Conservation (phyloP, 2,113 vertebrate species). For the Cryptoleucopteryx plumbea region DNA sequence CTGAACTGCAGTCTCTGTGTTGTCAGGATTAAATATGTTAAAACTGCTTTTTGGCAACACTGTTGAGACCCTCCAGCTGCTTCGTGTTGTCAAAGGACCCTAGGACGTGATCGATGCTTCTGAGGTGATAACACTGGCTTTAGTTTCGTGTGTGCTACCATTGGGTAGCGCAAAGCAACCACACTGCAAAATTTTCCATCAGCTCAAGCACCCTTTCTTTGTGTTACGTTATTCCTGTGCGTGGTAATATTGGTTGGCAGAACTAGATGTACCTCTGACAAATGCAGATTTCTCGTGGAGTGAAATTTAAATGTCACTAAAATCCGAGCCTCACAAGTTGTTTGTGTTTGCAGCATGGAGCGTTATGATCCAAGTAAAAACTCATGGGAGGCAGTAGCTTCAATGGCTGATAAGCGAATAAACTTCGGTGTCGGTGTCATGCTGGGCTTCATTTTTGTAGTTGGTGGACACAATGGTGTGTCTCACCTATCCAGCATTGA, state of each 20-base stretch:
- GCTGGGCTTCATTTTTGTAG: constrained; percentile 98
- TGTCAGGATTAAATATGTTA: neutral
- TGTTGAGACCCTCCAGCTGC: neutral
- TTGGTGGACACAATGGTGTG: constrained; percentile 96
- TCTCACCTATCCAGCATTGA: constrained; percentile 97
- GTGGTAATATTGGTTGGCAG: neutral
- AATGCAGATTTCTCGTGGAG: neutral
- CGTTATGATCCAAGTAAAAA: constrained; percentile 95
- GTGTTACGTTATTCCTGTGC: accelerated
- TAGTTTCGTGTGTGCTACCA: accelerated
- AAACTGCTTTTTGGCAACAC: neutral
- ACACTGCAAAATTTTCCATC: accelerated
- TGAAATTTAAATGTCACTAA: neutral
- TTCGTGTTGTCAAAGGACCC: neutral
- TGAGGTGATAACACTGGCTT: neutral
- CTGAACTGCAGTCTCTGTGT: neutral
- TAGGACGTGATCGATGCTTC: neutral
- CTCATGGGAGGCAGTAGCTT: constrained; percentile 93
- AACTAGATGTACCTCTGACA: neutral
- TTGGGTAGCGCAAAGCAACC: neutral
- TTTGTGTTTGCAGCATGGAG: constrained; percentile 83
- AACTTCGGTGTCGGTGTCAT: constrained; percentile 97
- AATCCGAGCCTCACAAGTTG: neutral
- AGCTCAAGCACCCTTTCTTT: neutral
- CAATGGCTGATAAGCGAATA: constrained; percentile 97